Evolutionary conservation across 2,888 invertebrate genomes (phyloP).

Genomic region (Villa cingulata): DNA sequence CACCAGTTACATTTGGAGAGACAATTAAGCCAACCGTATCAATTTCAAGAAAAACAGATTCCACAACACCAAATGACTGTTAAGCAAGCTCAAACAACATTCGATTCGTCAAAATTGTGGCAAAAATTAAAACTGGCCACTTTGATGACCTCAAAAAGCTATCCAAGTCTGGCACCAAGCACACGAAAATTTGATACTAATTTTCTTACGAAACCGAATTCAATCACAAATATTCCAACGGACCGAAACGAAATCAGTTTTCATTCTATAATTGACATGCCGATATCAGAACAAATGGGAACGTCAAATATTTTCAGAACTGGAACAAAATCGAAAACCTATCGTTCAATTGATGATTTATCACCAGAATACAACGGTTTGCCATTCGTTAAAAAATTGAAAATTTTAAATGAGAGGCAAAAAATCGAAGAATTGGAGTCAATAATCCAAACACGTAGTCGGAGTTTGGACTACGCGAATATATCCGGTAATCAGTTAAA

Average conservation of each 20-base stretch:
- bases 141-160: slow-evolving; percentile 31
- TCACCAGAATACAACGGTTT: slow-evolving; percentile 77
- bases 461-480: slow-evolving; percentile 61
- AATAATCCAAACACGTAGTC: slow-evolving; percentile 61
- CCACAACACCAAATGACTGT: slow-evolving; percentile 8
- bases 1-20: too few species aligned
- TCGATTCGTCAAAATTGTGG: slow-evolving; percentile 48
- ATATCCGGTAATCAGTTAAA: slow-evolving; percentile 38
- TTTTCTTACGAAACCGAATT: background rate
- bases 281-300: background rate
- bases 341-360: slow-evolving; percentile 71
- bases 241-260: background rate
- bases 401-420: slow-evolving; percentile 77
- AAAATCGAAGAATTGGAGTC: slow-evolving; percentile 70
- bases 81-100: slow-evolving; percentile 27
- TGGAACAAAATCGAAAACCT: slow-evolving; percentile 43
- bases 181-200: background rate
- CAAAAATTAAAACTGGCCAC: slow-evolving; percentile 61
- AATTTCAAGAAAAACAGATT: slow-evolving; percentile 1
- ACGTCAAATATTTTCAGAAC: background rate
- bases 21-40: slow-evolving; percentile 26
- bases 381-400: slow-evolving; percentile 77
- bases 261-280: background rate
- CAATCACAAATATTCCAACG: background rate
- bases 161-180: slow-evolving; percentile 24